Evolutionary conservation across 2,113 vertebrate genomes (phyloP).

Genomic region (Chloropsis hardwickii): DNA sequence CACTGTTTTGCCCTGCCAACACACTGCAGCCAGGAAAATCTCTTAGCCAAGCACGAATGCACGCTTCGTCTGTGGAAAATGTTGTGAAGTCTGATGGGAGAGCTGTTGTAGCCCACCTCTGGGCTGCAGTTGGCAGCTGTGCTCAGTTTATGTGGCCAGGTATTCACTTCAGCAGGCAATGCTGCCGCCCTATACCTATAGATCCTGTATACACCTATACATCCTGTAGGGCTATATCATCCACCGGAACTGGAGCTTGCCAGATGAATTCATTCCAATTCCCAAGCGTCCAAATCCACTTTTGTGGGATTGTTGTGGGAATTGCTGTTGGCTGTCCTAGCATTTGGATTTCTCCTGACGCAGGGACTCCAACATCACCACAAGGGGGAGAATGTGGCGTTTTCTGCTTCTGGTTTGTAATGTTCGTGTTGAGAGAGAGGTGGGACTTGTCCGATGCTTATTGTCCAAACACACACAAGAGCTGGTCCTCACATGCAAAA

Average conservation of each 20-base stretch:
- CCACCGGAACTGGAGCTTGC: neutral
- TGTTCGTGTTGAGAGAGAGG: neutral
- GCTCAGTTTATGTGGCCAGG: neutral
- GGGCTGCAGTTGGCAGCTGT: neutral
- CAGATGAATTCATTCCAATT: neutral
- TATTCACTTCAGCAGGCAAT: neutral
- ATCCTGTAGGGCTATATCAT: neutral
- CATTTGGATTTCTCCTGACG: neutral
- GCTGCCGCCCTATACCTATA: neutral
- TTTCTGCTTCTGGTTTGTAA: neutral
- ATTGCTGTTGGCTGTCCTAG: neutral
- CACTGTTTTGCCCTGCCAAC: neutral
- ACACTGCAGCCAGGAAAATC: neutral
- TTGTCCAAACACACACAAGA: neutral
- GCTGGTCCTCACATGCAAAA: neutral
- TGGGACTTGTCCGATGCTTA: neutral
- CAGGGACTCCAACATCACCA: neutral
- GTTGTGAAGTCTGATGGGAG: neutral
- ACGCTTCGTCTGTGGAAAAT: neutral
- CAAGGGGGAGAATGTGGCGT: neutral
- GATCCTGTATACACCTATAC: neutral
- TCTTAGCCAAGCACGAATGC: neutral
- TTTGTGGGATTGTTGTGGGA: neutral
- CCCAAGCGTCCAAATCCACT: neutral
- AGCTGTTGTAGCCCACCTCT: neutral